Evolutionary conservation across 2,797 vertebrate species (phyloP).

Genomic region (Smutsia gigantea): DNA sequence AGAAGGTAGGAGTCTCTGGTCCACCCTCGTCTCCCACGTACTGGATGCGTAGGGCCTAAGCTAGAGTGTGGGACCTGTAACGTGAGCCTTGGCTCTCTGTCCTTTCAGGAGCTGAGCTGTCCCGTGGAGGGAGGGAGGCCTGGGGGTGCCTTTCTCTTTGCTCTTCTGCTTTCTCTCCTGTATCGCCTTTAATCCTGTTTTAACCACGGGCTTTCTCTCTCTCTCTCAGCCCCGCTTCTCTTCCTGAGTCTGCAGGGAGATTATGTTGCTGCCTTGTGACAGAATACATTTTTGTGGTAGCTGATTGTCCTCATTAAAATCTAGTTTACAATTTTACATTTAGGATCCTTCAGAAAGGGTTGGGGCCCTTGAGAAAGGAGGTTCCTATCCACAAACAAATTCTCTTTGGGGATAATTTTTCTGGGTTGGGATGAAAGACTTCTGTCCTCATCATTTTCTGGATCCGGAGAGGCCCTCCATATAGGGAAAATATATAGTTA

Average conservation of each 20-base stretch:
- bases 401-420: constrained; percentile 50
- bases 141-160: constrained; percentile 43
- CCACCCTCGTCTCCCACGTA: neutral
- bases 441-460: neutral
- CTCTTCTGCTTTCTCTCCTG: constrained; percentile 61
- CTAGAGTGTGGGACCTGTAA: neutral
- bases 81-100: neutral
- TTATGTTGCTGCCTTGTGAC: constrained; percentile 74
- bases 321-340: constrained; percentile 66
- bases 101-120: neutral
- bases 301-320: constrained; percentile 64
- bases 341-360: constrained; percentile 66
- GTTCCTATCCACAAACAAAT: constrained; percentile 1
- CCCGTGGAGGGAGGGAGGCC: constrained; percentile 46
- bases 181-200: constrained; percentile 67
- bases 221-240: constrained; percentile 71
- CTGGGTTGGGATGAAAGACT: constrained; percentile 54
- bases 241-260: constrained; percentile 77
- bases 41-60: neutral
- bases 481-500: neutral
- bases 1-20: constrained; percentile 89
- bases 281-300: constrained; percentile 68
- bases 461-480: neutral
- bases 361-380: constrained; percentile 52
- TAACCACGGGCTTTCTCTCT: constrained; percentile 74